Percentiles rank a stretch among this genome's conserved stretches.
These are phyloP conservation scores for Chironomus riparius DNA, from an alignment of 2,888 invertebrate species.

Conservation along the genomic window DNA sequence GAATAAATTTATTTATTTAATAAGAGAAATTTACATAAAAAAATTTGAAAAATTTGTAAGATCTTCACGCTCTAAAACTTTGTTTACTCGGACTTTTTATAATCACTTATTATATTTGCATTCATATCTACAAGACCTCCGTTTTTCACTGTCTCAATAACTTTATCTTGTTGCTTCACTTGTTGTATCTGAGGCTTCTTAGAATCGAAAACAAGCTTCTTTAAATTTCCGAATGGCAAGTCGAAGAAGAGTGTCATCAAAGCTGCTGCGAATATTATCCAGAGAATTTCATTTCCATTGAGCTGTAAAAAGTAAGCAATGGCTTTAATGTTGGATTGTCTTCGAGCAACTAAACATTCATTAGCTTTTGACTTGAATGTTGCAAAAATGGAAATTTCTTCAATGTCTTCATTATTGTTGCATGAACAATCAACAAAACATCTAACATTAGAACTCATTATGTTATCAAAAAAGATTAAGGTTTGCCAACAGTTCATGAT, in stretches of 20 bases:
- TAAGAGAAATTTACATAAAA: too few species aligned
- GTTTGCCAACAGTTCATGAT: too few species aligned
- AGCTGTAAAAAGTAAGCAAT: constrained; percentile 42
- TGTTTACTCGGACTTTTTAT: background rate
- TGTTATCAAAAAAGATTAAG: too few species aligned
- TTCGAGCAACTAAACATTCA: too few species aligned
- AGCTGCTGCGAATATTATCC: constrained; percentile 48
- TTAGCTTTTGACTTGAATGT: background rate
- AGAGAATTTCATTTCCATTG: constrained; percentile 51
- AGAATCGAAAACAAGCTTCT: constrained; percentile 43
- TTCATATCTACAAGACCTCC: background rate
- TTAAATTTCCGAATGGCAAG: constrained; percentile 59
- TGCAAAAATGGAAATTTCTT: too few species aligned
- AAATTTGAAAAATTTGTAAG: too few species aligned
- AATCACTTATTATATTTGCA: background rate
- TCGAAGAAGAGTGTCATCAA: constrained; percentile 55
- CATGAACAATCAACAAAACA: background rate
- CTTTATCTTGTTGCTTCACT: background rate
- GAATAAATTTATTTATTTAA: too few species aligned
- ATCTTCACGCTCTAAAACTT: too few species aligned
- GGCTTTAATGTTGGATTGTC: too few species aligned
- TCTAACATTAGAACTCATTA: too few species aligned
- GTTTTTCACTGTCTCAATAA: too few species aligned
- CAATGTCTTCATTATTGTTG: too few species aligned
- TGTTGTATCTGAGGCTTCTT: background rate